Evolutionary conservation across 2,797 vertebrate genomes (phyloP), one percentile per base, ranked within the genome.

Genomic region (Apodemus agrarius): DNA sequence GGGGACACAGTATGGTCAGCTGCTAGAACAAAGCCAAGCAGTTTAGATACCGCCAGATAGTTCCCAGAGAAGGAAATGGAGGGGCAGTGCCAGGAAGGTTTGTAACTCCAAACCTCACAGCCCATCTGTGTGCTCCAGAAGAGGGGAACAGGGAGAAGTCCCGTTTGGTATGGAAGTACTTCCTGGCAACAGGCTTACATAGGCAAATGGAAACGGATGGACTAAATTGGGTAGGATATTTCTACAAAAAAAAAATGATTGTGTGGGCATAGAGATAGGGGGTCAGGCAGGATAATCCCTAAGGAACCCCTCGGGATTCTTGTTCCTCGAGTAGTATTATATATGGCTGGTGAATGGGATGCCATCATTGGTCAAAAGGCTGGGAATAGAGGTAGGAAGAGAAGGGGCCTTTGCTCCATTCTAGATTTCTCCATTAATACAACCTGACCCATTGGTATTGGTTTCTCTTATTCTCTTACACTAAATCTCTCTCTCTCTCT

Each of bases 381-480:
- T 87, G 22, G 13, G 83, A 93, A 90, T 95, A 61, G 92, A 97
- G 93, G 97, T 76, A 40, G 79, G 57, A 40, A 46, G 19, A 96
- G n/a, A 90, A 96, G 92, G 93, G 82, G 76, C 72, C 91, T 90
- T 96, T 11, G 19, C 94, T 91, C 79, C 63, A 65, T 75, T 96
- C 0, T 3, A 86, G 97, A 97, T 40, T 93, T 74, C 97, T 97
- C 92, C 96, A 97, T 97, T 98, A 98, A 98, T 79, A 91, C 96
- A 93, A 95, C 92, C 94, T 98, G 97, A 98, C 97, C 98, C 92
- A 9, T 97, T 86, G 8, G 97, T 98, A 97, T 98, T 97, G 98
- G 96, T 95, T 98, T 98, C 95, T 98, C 96, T 95, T 98, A 97
- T 98, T 98, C 95, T 98, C 96, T 95, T 98, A 97, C 22, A 88